Percentiles rank a stretch among this genome's conserved stretches.
phyloP scores from a whole-genome alignment of 2,888 invertebrate genomes.

The Lasioglossum pauxillum region DNA sequence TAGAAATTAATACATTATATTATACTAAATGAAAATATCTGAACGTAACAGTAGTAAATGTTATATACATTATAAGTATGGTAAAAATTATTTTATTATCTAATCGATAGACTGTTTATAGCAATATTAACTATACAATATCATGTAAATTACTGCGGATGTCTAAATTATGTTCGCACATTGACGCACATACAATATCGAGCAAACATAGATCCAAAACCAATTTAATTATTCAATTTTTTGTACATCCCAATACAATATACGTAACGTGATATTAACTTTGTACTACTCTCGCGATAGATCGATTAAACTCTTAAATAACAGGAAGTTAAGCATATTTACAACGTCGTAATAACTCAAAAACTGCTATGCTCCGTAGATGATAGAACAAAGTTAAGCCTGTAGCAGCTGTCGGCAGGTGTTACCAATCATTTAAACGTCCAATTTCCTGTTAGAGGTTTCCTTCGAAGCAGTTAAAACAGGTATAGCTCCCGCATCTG shows the following conservation, averaged over 20 bases:
- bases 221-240: background rate
- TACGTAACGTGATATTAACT: background rate
- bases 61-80: background rate
- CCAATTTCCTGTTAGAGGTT: slow-evolving; percentile 44
- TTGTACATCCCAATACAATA: background rate
- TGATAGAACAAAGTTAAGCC: slow-evolving; percentile 48
- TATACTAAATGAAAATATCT: background rate
- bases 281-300: background rate
- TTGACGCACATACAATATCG: background rate
- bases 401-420: slow-evolving; percentile 78
- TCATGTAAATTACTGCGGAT: no score
- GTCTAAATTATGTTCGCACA: background rate
- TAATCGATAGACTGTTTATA: background rate
- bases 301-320: background rate
- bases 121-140: no score
- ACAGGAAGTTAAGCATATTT: background rate
- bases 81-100: background rate
- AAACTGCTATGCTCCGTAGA: slow-evolving; percentile 16
- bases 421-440: slow-evolving; percentile 68
- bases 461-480: slow-evolving; percentile 30
- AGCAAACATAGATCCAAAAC: background rate
- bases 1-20: background rate
- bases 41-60: background rate
- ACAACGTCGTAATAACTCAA: background rate
- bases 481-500: background rate